Base-by-base conservation (phyloP, 2,113 vertebrate species). In the Heterochromis multidens region DNA sequence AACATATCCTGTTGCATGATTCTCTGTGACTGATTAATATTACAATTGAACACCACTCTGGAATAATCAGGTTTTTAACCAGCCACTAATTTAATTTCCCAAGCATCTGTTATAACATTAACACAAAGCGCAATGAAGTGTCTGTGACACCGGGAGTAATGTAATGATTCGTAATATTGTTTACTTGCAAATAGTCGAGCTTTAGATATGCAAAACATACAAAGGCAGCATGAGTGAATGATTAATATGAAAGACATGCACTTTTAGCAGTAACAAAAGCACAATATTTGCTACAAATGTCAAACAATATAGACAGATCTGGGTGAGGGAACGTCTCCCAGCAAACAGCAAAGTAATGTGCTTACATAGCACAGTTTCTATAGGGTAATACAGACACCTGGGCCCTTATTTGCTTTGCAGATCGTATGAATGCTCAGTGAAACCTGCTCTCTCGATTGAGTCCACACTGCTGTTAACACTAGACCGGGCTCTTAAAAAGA, bases 171-270 rank as follows among this genome's bases (percentile, higher is more conserved):
- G 82, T 86, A 61, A 85, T 67, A 31, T 25, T 6, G 9, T 85
- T 87, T 79, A 63, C 46, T 79, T 62, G 77, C 77, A 79, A 78
- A 83, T 77, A 82, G 23, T 83, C 7, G 19, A 83, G 70, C 84
- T 86, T 81, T 65, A 82, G 57, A 83, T 59, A 80, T 77, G 77
- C 61, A 82, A 83, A 90, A 77, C 33, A 61, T 33, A 78, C 31
- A 89, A 84, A 85, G 80, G 72, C 61, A 76, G 88, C 84, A 60
- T 79, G 52, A 85, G 59, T 62, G 57, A 37, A 77, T 80, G 57
- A 88, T 86, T 87, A 79, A 87, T 88, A 84, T 62, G 60, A 88
- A 83, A 80, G 82, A 80, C 37, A 14, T 14, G 23, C 54, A 81
- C 62, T 78, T 77, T 52, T 88, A 77, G 86, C 46, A 59, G 77